Conservation (phyloP, 2,113 vertebrate species). For the Coracopsis vasa region DNA sequence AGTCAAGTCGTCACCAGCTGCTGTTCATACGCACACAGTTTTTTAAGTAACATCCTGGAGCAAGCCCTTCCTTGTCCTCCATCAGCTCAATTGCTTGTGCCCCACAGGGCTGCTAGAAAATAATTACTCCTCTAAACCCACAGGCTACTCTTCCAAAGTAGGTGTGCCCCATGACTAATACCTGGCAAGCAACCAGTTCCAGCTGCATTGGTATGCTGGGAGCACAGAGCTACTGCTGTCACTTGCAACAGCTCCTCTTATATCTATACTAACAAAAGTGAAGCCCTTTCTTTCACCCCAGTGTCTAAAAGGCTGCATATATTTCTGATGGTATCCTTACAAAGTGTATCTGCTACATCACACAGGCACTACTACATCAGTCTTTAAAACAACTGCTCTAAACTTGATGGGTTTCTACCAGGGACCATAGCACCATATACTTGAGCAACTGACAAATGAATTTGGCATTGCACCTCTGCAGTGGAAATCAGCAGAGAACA, state of each 20-base stretch:
- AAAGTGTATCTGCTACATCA: accelerated
- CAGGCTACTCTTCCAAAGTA: neutral
- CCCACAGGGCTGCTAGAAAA: neutral
- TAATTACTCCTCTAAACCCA: neutral
- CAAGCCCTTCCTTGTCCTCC: neutral
- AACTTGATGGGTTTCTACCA: neutral
- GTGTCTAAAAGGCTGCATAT: accelerated
- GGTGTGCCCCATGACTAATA: neutral
- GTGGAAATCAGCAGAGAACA: neutral
- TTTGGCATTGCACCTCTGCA: neutral
- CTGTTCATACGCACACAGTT: neutral
- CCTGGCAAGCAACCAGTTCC: neutral
- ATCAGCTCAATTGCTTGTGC: neutral
- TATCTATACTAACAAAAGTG: accelerated
- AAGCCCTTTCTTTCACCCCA: neutral
- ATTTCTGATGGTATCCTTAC: accelerated
- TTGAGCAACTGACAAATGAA: accelerated
- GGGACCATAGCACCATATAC: accelerated
- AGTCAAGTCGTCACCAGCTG: neutral
- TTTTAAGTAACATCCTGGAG: neutral
- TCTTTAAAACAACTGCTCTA: neutral
- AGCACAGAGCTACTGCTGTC: neutral
- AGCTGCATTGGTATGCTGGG: neutral
- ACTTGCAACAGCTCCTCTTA: neutral
- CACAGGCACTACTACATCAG: accelerated